Evolutionary conservation across 2,888 invertebrate genomes (phyloP), one percentile per base, ranked within the genome.

Genomic region (Malachius bipustulatus): DNA sequence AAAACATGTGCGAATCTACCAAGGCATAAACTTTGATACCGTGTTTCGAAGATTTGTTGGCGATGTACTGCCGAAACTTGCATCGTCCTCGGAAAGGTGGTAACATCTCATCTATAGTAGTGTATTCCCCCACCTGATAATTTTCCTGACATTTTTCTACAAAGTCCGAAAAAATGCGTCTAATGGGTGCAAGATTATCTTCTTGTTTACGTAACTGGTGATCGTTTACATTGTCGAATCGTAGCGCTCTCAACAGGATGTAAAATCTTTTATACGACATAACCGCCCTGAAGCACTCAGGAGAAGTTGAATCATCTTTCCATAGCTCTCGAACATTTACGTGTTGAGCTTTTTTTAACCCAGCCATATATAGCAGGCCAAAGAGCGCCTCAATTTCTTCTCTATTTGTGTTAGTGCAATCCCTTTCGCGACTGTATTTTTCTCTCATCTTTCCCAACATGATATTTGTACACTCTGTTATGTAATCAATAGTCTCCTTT

Each of bases 101-200:
- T 13, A 52, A 35, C 43, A 44, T 49, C 38, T 50, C 50, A 41
- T 52, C 48, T 16, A 51, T 40, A 19, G 46, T 55, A 4, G 50
- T 44, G 41, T 44, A 45, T 36, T 47, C 40, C 14, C 48, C 47
- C 16, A 43, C 35, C 32, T 27, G 31, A 33, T 50, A 49, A 39
- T 34, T 34, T 13, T 39, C 28, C 38, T 43, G 38, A 34, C 52
- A 56, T 29, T 46, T 49, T 15, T 43, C 29, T 11, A 54, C 47
- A 44, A 57, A 50, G 15, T 32, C 26, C 33, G 44, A 45, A 39
- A 52, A 52, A 4, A 54, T 13, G 15, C 48, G 37, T 38, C 51
- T 32, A 11, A 51, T 42, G 32, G 51, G 43, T n/a, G 47, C 47
- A 28, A 50, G 42, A 10, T 45, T 39, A 35, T 51, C 51, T 14